Evolutionary conservation across 37 sponge, comb jelly and placozoan species (phyloP), one percentile per base, ranked within the genome.

Genomic region (Spongilla lacustris): DNA sequence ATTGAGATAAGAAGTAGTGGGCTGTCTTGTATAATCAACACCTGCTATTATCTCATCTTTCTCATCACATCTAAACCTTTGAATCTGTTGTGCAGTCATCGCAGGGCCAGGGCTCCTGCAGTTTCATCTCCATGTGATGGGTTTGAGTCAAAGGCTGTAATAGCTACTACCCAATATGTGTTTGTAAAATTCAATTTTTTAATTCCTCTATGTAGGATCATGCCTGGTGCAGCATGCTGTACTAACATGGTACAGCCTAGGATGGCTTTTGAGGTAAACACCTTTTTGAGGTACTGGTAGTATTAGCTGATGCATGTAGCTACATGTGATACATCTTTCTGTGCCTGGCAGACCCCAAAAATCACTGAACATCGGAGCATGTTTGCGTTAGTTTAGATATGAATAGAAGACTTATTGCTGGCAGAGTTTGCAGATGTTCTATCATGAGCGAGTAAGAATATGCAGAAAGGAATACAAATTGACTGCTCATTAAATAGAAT

Each of bases 231-330:
- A 58, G 68, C 67, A 25, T 36, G 14, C 67, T 6, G 27, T 21
- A 78, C 36, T 36, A 24, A 12, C n/a, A 74, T 87, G 29, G 27
- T 24, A 75, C 6, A 77, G 75, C 34, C 66, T 91, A 21, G 91
- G 91, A 4, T 91, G 91, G 91, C 78, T 91, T 37, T n/a, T n/a
- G n/a, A n/a, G n/a, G n/a, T n/a, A n/a, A n/a, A n/a, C n/a, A n/a
- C n/a, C n/a, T n/a, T n/a, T 86, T 91, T 86, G 91, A 91, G 91
- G 91, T 91, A 32, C 29, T 72, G 73, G 8, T 19, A 58, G 14
- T 19, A 17, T 8, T 17, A 58, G 11, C 19, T 58, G 58, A n/a
- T 58, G 1, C 14, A 19, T 10, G 21, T 58, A n/a, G n/a, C n/a
- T n/a, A n/a, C n/a, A n/a, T n/a, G n/a, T n/a, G n/a, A n/a, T n/a